phyloP scores from a whole-genome alignment of 2,888 invertebrate genomes.

The Agonopterix heracliana region DNA sequence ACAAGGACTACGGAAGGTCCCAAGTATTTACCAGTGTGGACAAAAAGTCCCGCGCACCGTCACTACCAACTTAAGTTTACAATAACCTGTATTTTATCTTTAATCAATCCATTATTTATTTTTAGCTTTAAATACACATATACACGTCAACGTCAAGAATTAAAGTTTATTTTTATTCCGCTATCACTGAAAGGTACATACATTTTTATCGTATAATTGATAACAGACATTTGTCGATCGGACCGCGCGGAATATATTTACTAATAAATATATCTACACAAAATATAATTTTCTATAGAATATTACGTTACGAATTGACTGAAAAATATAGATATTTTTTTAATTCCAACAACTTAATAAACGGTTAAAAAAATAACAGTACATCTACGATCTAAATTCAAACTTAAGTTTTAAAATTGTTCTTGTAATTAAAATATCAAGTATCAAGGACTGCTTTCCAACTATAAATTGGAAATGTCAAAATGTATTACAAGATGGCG shows the following conservation, averaged over 20 bases:
- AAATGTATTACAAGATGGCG: conserved; percentile 11
- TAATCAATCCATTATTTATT: conserved; percentile 25
- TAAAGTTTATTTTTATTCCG: conserved; percentile 35
- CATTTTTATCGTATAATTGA: conserved; percentile 43
- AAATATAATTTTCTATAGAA: conserved; percentile 7
- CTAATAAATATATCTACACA: conserved; percentile 15
- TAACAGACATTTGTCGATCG: conserved; percentile 56
- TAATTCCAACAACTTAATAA: conserved; percentile 24
- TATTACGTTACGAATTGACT: conserved; percentile 7
- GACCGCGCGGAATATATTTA: conserved; percentile 36
- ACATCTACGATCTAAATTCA: conserved; percentile 10
- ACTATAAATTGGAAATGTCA: conserved; percentile 9
- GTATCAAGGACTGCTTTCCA: conserved; percentile 4
- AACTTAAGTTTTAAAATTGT: neutral
- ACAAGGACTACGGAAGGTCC: too few species aligned
- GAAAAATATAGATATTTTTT: conserved; percentile 19
- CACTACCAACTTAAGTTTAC: conserved; percentile 51
- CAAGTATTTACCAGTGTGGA: conserved; percentile 8
- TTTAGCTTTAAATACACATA: conserved; percentile 62
- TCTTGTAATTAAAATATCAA: neutral
- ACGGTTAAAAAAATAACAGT: conserved; percentile 20
- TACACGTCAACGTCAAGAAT: conserved; percentile 59
- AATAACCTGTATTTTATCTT: conserved; percentile 46
- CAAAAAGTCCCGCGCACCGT: conserved; percentile 50
- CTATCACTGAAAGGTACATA: conserved; percentile 60